Conservation (phyloP, 2,113 vertebrate genomes). For the Bufo bufo region DNA sequence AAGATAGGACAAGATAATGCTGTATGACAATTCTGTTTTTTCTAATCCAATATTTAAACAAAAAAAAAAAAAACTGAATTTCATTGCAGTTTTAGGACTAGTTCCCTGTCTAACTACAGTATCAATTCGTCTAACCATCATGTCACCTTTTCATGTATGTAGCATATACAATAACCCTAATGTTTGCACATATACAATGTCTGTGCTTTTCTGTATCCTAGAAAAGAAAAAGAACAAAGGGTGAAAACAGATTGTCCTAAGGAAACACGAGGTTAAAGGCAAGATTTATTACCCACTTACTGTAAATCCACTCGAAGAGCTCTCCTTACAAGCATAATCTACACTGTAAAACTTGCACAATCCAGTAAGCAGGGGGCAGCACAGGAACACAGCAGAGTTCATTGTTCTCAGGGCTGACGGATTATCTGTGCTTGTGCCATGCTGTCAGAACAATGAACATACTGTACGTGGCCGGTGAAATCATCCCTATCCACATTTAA, state of each 20-base stretch:
- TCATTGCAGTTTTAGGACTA: too few species aligned
- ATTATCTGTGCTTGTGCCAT: constrained; percentile 16
- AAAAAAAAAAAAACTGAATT: too few species aligned
- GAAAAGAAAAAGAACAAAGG: constrained; percentile 7
- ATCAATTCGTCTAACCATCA: too few species aligned
- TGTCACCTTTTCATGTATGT: too few species aligned
- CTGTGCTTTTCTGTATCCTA: background rate
- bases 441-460: constrained; percentile 7
- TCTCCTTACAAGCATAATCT: constrained; percentile 31
- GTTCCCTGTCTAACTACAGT: too few species aligned
- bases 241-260: constrained; percentile 17
- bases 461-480: background rate
- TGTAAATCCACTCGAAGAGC: constrained; percentile 45
- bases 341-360: constrained; percentile 24
- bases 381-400: constrained; percentile 7
- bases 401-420: constrained; percentile 27
- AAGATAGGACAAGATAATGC: too few species aligned
- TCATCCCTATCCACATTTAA: background rate
- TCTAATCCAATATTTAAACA: too few species aligned
- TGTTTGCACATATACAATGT: background rate
- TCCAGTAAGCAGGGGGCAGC: constrained; percentile 37
- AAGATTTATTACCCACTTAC: constrained; percentile 50
- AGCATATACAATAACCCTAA: background rate
- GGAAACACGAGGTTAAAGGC: constrained; percentile 21
- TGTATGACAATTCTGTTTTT: too few species aligned